Evolutionary conservation across 53 echinoderm and acorn worm genomes (phyloP), one percentile per base, ranked within the genome.

Genomic region (Paelopatides confundens): DNA sequence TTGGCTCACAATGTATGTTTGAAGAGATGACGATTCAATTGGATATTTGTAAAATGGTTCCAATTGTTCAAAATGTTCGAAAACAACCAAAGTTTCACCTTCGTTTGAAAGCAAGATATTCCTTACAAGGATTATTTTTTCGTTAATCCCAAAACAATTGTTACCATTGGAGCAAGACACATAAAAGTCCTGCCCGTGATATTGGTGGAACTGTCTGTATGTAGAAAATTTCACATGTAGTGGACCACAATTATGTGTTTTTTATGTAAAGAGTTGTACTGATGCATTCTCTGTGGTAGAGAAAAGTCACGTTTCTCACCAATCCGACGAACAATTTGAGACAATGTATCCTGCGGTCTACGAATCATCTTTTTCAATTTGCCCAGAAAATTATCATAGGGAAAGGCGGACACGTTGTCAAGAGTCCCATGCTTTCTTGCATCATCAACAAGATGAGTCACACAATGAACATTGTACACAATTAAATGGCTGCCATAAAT

Each of bases 371-470:
- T 38, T 52, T 66, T 38, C 13, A 88, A 81, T 13, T 54, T 36
- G 48, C 63, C 63, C 35, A 81, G 48, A 68, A 46, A 82, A 66
- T 68, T 88, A 23, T 82, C 88, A 66, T 69, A 88, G 8, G n/a
- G 49, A 49, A 88, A 88, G 21, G 71, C 81, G 30, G 82, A 88
- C 66, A 88, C 34, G 12, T 66, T 66, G 69, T 88, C 88, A 43
- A 88, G 76, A 11, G 81, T 31, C 35, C 88, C 81, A 82, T 49
- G 82, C n/a, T 50, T 76, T 31, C 47, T 21, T 23, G 81, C 82
- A 81, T 81, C 82, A 9, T 88, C 88, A 34, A 81, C 88, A 32
- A 88, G 29, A 67, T 88, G 88, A 18, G 35, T 88, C 15, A 81
- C 13, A 49, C 28, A 33, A 43, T 88, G 88, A 51, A 67, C 68